Evolutionary conservation across 2,113 vertebrate genomes (phyloP).

Genomic region (Cnemophilus loriae): DNA sequence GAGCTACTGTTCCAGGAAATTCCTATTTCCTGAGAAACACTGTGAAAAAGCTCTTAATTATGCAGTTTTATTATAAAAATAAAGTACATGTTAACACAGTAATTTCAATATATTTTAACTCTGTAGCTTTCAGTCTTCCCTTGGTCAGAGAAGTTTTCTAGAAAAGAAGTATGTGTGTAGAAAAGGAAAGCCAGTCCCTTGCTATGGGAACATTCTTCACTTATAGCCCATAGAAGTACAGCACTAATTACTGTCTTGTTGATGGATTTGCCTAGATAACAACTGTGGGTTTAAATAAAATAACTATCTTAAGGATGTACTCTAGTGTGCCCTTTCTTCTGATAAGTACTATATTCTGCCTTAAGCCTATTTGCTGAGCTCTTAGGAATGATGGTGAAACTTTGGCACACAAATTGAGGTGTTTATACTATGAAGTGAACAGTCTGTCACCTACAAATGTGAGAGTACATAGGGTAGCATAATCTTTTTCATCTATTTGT

Average conservation of each 20-base stretch:
- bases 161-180: neutral
- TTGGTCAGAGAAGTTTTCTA: neutral
- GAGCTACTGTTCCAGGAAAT: neutral
- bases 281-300: neutral
- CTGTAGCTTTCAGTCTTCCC: neutral
- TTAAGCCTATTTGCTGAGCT: neutral
- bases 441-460: constrained; percentile 26
- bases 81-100: neutral
- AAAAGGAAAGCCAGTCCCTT: neutral
- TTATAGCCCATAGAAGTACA: neutral
- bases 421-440: neutral
- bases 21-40: neutral
- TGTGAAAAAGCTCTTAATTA: neutral
- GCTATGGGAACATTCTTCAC: neutral
- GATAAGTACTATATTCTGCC: neutral
- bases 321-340: neutral
- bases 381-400: neutral
- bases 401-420: neutral
- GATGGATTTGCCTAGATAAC: neutral
- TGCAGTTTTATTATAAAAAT: neutral
- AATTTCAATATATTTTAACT: neutral
- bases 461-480: neutral
- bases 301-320: neutral
- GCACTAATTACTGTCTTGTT: neutral
- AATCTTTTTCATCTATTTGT: constrained; percentile 8